phyloP scores from a whole-genome alignment of 2,888 invertebrate species.

The Anarsia innoxiella region DNA sequence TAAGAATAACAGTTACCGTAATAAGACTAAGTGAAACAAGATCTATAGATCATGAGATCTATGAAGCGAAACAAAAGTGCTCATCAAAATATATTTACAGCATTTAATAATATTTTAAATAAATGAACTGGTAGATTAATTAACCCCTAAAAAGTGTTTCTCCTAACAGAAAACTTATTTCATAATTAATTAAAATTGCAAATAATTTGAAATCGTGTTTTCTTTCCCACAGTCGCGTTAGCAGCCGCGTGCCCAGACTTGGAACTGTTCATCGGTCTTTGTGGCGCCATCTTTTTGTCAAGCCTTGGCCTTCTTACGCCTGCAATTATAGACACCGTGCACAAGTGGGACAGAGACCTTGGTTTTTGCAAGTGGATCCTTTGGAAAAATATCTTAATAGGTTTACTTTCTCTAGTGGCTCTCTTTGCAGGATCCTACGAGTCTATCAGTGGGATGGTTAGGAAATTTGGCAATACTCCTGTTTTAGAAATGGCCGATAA shows the following conservation, averaged over 20 bases:
- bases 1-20: no score
- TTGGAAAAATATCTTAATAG: conserved; percentile 77
- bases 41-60: no score
- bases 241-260: conserved; percentile 88
- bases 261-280: conserved; percentile 89
- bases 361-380: conserved; percentile 81
- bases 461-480: conserved; percentile 32
- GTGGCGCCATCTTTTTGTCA: conserved; percentile 86
- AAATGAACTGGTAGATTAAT: no score
- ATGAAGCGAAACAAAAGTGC: no score
- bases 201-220: no score
- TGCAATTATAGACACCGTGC: conserved; percentile 82
- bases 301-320: conserved; percentile 84
- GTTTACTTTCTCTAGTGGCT: conserved; percentile 47
- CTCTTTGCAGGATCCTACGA: conserved; percentile 58
- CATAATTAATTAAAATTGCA: no score
- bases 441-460: conserved; percentile 49
- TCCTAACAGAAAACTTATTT: no score
- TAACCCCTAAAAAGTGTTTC: no score
- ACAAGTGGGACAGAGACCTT: conserved; percentile 78
- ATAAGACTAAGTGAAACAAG: no score
- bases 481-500: conserved; percentile 15
- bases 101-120: no score
- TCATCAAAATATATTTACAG: no score
- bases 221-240: conserved; percentile 75